These are phyloP conservation scores for Dermolepida albohirtum DNA, from an alignment of 2,888 invertebrate genomes.

Conservation along the genomic window DNA sequence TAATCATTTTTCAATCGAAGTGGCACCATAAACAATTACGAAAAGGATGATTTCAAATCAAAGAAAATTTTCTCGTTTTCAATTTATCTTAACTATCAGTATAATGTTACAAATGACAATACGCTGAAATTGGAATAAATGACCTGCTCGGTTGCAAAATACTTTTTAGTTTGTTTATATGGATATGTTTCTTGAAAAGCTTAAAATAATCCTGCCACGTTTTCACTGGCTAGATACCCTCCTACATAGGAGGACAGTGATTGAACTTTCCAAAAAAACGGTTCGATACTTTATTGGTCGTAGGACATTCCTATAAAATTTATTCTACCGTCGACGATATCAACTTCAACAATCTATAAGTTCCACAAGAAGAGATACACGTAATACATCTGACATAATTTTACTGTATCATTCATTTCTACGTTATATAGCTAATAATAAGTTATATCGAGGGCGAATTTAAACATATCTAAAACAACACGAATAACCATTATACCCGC, in stretches of 20 bases:
- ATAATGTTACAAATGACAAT: slow-evolving; percentile 30
- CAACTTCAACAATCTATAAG: slow-evolving; percentile 58
- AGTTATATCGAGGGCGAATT: no score
- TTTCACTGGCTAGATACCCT: slow-evolving; percentile 51
- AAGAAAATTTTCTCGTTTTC: no score
- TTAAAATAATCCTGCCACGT: slow-evolving; percentile 53
- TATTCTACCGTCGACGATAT: slow-evolving; percentile 55
- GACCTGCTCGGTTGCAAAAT: slow-evolving; percentile 18
- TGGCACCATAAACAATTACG: no score
- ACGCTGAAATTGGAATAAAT: slow-evolving; percentile 33
- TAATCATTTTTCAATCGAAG: no score
- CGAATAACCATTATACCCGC: no score
- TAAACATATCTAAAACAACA: no score
- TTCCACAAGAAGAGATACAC: slow-evolving; percentile 40
- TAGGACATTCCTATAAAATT: slow-evolving; percentile 59
- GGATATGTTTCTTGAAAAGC: slow-evolving; percentile 48
- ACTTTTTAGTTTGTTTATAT: slow-evolving; percentile 9
- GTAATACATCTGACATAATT: no score
- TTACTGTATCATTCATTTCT: no score
- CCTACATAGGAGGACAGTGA: slow-evolving; percentile 57
- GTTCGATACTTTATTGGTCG: slow-evolving; percentile 62
- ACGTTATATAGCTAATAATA: no score
- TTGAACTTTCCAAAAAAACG: slow-evolving; percentile 59
- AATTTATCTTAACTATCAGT: not conserved
- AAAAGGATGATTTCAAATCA: no score